Percentiles rank a stretch among this genome's conserved stretches.
phyloP scores from a whole-genome alignment of 1,140 invertebrate genomes.

The Ips nitidus region DNA sequence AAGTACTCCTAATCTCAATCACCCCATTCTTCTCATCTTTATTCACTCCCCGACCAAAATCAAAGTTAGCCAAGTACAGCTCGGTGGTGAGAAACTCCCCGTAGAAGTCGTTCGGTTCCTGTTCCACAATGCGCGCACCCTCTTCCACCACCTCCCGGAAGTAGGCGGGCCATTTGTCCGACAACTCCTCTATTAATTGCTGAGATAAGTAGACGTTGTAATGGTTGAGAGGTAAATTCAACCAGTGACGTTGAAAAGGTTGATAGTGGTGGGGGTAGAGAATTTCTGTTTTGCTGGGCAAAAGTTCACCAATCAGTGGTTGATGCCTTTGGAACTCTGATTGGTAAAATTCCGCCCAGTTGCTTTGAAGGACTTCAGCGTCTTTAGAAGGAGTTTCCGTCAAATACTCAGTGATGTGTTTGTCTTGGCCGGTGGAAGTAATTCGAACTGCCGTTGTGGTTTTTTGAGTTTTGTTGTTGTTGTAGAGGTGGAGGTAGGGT shows the following conservation, averaged over 20 bases:
- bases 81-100: slow-evolving; percentile 42
- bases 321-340: neutral
- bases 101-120: slow-evolving; percentile 40
- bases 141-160: slow-evolving; percentile 44
- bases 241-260: slow-evolving; percentile 39
- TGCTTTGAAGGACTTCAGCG: no score
- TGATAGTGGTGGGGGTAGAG: slow-evolving; percentile 11
- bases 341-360: neutral
- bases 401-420: slow-evolving; percentile 12
- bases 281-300: neutral
- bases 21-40: neutral
- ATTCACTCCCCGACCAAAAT: slow-evolving; percentile 10
- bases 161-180: slow-evolving; percentile 33
- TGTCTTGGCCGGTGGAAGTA: neutral
- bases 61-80: slow-evolving; percentile 37
- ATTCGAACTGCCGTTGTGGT: slow-evolving; percentile 26
- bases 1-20: neutral
- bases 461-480: slow-evolving; percentile 9
- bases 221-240: slow-evolving; percentile 34
- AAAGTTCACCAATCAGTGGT: no score
- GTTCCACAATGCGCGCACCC: slow-evolving; percentile 43
- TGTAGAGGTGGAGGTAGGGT: slow-evolving; percentile 19
- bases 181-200: slow-evolving; percentile 37
- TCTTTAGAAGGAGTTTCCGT: no score
- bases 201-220: slow-evolving; percentile 20